Percentiles rank a stretch among this genome's conserved stretches.
Conservation (phyloP, 1,140 invertebrate species). For the Halyomorpha halys region DNA sequence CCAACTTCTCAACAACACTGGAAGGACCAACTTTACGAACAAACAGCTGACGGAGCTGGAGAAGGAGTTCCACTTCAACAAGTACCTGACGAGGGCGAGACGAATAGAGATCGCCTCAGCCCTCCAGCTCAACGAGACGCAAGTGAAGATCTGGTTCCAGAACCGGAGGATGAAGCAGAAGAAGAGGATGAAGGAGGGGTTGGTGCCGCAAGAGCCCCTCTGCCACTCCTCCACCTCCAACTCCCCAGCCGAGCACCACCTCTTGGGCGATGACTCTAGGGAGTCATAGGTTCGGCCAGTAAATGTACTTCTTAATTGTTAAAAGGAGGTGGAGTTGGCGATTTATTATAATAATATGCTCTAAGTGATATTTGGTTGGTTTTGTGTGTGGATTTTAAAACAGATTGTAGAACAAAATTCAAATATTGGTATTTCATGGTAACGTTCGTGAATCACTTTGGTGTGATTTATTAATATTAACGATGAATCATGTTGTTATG, state of each 20-base stretch:
- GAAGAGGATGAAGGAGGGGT: constrained; percentile 64
- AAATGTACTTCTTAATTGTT: too few species aligned
- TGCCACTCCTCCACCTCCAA: constrained; percentile 1
- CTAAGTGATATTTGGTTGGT: too few species aligned
- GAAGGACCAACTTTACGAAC: constrained; percentile 96
- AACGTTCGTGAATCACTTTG: too few species aligned
- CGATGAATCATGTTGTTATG: too few species aligned
- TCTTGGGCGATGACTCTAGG: constrained; percentile 8
- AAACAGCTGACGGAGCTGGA: constrained; percentile 97
- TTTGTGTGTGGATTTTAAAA: too few species aligned
- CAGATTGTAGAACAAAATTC: too few species aligned
- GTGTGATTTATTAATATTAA: too few species aligned
- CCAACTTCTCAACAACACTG: constrained; percentile 55
- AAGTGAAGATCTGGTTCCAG: constrained; percentile 89
- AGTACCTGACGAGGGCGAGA: constrained; percentile 91
- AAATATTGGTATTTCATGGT: too few species aligned
- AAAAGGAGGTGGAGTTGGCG: too few species aligned
- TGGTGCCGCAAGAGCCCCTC: constrained; percentile 16
- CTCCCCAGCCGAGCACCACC: constrained; percentile 8
- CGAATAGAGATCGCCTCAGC: constrained; percentile 95
- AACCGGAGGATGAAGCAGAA: constrained; percentile 90
- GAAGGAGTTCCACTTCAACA: constrained; percentile 99
- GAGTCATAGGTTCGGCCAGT: background rate
- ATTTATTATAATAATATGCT: too few species aligned
- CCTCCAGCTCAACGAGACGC: constrained; percentile 93